A percentile compares a stretch with the other conserved stretches of the same genome.
Evolutionary conservation across 2,113 vertebrate genomes (phyloP).

Genomic region (Macaca mulatta): DNA sequence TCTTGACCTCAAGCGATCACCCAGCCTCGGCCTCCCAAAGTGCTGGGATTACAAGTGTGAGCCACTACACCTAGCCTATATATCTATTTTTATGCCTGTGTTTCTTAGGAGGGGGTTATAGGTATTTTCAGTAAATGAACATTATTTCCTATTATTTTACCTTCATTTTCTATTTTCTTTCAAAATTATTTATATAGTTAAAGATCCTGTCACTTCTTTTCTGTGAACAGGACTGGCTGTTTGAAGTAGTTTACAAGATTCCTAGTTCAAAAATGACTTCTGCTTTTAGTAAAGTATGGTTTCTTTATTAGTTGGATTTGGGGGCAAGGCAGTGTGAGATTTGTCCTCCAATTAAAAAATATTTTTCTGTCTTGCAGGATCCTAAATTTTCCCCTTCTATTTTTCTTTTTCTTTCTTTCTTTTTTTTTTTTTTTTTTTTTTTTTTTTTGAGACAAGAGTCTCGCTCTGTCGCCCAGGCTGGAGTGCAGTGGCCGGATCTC

Average conservation of each 20-base stretch:
- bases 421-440: too few relatives aligned
- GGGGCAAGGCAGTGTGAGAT: not conserved
- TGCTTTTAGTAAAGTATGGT: not conserved
- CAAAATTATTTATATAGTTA: not conserved
- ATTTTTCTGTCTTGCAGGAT: not conserved
- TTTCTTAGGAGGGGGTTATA: not conserved
- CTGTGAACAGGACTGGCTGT: not conserved
- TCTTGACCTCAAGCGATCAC: too few relatives aligned
- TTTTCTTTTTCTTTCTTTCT: too few relatives aligned
- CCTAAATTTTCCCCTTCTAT: not conserved
- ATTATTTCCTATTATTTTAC: not conserved
- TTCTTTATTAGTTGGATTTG: not conserved
- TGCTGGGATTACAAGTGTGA: too few relatives aligned
- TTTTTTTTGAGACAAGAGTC: too few relatives aligned
- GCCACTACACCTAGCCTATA: too few relatives aligned
- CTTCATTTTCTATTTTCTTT: conserved; percentile 1
- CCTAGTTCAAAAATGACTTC: not conserved
- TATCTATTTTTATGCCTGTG: not conserved
- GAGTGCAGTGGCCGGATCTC: too few relatives aligned
- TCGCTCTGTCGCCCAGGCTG: too few relatives aligned
- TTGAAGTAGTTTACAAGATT: not conserved
- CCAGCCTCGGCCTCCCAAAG: too few relatives aligned
- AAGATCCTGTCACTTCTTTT: not conserved
- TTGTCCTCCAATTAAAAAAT: not conserved
- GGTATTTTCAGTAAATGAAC: not conserved